A percentile compares a stretch with the other conserved stretches of the same genome.
Evolutionary conservation across 2,113 vertebrate genomes (phyloP).

Genomic region (Thamnaconus septentrionalis): DNA sequence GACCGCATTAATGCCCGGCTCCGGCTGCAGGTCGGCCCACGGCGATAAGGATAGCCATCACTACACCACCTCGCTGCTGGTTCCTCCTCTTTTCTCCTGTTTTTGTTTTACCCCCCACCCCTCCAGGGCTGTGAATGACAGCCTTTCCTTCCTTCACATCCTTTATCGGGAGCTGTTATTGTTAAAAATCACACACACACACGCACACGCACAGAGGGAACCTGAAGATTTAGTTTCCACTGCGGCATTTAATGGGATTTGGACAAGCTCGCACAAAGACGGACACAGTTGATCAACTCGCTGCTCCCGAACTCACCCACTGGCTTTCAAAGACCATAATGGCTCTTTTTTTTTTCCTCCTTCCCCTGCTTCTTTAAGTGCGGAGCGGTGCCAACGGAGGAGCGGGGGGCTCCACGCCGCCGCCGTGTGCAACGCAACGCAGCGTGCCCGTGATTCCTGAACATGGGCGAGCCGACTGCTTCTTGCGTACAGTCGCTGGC

Average conservation of each 20-base stretch:
- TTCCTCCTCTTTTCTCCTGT: constrained; percentile 1
- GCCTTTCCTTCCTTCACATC: constrained; percentile 3
- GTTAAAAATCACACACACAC: constrained; percentile 27
- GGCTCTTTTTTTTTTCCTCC: neutral
- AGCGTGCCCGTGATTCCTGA: too few relatives aligned
- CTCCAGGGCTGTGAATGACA: constrained; percentile 25
- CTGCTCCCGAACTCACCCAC: constrained; percentile 30
- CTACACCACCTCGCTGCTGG: neutral
- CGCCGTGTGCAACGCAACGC: constrained; percentile 10
- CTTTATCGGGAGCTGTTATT: constrained; percentile 24
- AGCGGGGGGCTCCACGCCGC: constrained; percentile 4
- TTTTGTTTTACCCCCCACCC: constrained; percentile 47
- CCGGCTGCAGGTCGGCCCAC: constrained; percentile 53
- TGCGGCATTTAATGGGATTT: constrained; percentile 52
- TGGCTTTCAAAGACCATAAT: constrained; percentile 34
- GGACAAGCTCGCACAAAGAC: constrained; percentile 43
- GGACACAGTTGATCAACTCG: constrained; percentile 56
- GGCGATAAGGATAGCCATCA: constrained; percentile 70
- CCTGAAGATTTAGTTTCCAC: constrained; percentile 34
- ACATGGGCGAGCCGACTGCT: too few relatives aligned
- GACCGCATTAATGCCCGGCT: constrained; percentile 41
- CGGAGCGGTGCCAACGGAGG: constrained; percentile 7
- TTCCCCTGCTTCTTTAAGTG: neutral
- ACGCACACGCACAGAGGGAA: constrained; percentile 4
- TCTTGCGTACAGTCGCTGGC: too few relatives aligned